A percentile compares a stretch with the other conserved stretches of the same genome.
Evolutionary conservation across 92 coral and sea anemone genomes (phyloP).

Genomic region (Pocillopora meandrina): DNA sequence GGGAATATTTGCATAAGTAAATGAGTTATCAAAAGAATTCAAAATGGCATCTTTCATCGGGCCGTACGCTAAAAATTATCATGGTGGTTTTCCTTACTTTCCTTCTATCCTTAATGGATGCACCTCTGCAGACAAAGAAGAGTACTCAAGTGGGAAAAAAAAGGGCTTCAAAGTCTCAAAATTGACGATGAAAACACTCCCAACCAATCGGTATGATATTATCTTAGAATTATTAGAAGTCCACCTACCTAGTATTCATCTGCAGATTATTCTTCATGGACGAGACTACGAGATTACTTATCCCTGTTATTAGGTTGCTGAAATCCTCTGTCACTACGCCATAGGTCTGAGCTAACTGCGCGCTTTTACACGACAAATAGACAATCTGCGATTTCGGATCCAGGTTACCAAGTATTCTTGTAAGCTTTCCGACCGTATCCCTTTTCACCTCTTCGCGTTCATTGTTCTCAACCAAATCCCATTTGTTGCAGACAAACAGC

Average conservation of each 20-base stretch:
- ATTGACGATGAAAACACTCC: no score
- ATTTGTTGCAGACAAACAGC: conserved; percentile 31
- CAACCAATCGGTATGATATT: no score
- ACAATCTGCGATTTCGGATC: conserved; percentile 16
- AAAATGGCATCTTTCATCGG: no score
- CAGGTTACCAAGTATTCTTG: conserved; percentile 1
- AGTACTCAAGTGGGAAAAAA: no score
- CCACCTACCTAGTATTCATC: not conserved
- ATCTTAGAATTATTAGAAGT: no score
- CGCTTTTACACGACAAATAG: conserved; percentile 14
- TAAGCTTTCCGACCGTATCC: conserved; percentile 1
- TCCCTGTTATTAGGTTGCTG: not conserved
- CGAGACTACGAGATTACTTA: conserved; percentile 5
- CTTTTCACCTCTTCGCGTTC: conserved; percentile 14
- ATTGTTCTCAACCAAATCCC: conserved; percentile 2
- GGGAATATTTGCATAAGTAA: no score
- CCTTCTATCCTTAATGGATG: no score
- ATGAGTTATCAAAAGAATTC: no score
- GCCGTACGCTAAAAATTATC: no score
- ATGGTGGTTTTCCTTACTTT: no score
- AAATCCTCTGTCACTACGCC: conserved; percentile 17
- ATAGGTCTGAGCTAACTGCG: conserved; percentile 13
- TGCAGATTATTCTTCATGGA: conserved; percentile 8
- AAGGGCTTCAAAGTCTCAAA: no score
- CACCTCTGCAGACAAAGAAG: no score